Percentiles rank a stretch among this genome's conserved stretches.
These are phyloP conservation scores for Microctenopoma stevenorrisi DNA, from an alignment of 2,797 vertebrate species.

Conservation along the genomic window DNA sequence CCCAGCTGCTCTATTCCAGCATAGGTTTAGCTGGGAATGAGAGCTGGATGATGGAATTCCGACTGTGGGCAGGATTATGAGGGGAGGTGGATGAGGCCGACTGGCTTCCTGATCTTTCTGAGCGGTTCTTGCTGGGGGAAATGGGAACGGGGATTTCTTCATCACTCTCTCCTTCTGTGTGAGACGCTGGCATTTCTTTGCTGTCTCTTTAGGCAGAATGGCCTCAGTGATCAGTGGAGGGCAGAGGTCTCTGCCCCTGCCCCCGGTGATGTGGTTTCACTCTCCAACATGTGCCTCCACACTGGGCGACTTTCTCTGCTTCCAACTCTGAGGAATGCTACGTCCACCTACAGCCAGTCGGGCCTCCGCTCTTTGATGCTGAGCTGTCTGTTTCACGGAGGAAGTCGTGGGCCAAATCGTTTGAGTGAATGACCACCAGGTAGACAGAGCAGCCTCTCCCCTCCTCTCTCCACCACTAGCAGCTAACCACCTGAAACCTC, in stretches of 20 bases:
- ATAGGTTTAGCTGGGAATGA: slow-evolving; percentile 65
- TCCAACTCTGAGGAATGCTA: slow-evolving; percentile 36
- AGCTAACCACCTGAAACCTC: slow-evolving; percentile 56
- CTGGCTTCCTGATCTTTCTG: slow-evolving; percentile 71
- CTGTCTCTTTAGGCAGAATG: slow-evolving; percentile 55
- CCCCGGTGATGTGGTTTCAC: slow-evolving; percentile 58
- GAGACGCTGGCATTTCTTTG: slow-evolving; percentile 47
- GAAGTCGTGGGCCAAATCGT: slow-evolving; percentile 37
- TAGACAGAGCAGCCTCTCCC: slow-evolving; percentile 23
- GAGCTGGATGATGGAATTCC: slow-evolving; percentile 77
- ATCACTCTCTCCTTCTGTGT: slow-evolving; percentile 21
- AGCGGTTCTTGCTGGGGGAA: slow-evolving; percentile 59
- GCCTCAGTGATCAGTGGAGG: slow-evolving; percentile 63
- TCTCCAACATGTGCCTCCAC: slow-evolving; percentile 47
- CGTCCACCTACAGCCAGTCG: slow-evolving; percentile 39
- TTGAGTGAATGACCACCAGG: slow-evolving; percentile 59
- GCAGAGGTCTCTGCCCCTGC: slow-evolving; percentile 30
- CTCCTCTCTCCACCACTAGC: slow-evolving; percentile 26
- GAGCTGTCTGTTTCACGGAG: slow-evolving; percentile 39
- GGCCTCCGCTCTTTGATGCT: slow-evolving; percentile 58
- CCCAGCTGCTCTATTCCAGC: slow-evolving; percentile 67
- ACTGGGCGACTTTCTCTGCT: slow-evolving; percentile 41
- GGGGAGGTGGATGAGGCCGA: slow-evolving; percentile 67
- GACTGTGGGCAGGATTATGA: slow-evolving; percentile 69
- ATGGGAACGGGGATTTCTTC: slow-evolving; percentile 67